Evolutionary conservation across 1,140 invertebrate genomes (phyloP).

Genomic region (Pogonomyrmex californicus): DNA sequence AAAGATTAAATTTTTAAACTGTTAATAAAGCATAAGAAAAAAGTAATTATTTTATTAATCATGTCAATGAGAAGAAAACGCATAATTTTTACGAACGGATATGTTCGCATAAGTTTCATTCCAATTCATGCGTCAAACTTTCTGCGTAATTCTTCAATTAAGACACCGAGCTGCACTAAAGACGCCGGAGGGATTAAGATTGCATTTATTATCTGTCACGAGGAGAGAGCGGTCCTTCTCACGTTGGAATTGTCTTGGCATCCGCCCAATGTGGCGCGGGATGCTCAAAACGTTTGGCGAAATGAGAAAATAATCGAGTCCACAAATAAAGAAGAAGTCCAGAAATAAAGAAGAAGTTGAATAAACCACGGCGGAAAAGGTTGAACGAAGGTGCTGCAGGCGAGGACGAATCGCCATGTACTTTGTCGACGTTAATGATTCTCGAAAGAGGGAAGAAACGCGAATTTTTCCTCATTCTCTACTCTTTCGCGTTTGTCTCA

Average conservation of each 20-base stretch:
- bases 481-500: slow-evolving; percentile 24
- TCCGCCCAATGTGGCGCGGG: slow-evolving; percentile 43
- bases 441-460: slow-evolving; percentile 39
- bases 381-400: slow-evolving; percentile 2
- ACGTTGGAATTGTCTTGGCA: slow-evolving; percentile 75
- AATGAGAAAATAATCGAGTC: slow-evolving; percentile 80
- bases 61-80: neutral
- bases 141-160: slow-evolving; percentile 3
- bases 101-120: neutral
- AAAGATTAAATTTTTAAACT: too few relatives aligned
- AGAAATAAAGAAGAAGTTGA: slow-evolving; percentile 71
- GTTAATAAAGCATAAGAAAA: neutral
- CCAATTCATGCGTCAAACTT: neutral
- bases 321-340: slow-evolving; percentile 72
- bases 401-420: slow-evolving; percentile 50
- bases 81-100: neutral
- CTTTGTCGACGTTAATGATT: slow-evolving; percentile 44
- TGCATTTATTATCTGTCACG: slow-evolving; percentile 73
- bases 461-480: neutral
- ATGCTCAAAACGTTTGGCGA: slow-evolving; percentile 52
- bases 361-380: slow-evolving; percentile 42
- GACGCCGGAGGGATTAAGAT: slow-evolving; percentile 64
- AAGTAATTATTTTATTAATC: neutral
- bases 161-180: neutral
- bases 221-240: neutral